These are phyloP conservation scores for Emydura subglobosa DNA, from an alignment of 2,113 vertebrate species.

Conservation along the genomic window DNA sequence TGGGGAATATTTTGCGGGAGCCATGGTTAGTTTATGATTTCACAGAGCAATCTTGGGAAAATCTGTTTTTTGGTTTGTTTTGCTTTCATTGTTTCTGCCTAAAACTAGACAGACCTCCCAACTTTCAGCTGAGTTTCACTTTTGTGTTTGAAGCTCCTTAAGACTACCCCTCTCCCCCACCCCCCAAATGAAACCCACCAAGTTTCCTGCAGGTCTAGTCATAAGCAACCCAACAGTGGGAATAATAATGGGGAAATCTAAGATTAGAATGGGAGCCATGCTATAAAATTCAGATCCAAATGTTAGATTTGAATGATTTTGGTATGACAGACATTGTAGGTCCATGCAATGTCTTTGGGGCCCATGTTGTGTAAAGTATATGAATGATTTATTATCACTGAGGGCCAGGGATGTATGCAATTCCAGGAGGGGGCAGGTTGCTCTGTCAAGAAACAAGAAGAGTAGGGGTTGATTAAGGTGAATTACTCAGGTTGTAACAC, in stretches of 20 bases:
- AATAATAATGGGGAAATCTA: background rate
- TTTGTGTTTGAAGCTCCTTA: background rate
- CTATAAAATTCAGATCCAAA: background rate
- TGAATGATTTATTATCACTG: background rate
- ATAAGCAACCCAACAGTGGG: background rate
- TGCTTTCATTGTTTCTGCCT: background rate
- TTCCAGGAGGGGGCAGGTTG: background rate
- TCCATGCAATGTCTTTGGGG: background rate
- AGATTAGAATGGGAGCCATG: background rate
- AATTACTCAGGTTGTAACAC: too few relatives aligned
- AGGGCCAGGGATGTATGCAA: background rate
- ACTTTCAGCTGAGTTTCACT: too few relatives aligned
- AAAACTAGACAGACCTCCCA: background rate
- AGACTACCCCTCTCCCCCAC: background rate
- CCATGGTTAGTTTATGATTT: fast-evolving
- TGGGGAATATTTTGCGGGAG: background rate
- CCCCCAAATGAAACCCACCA: background rate
- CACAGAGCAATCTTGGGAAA: background rate
- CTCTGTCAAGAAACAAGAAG: background rate
- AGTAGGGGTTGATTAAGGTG: too few relatives aligned
- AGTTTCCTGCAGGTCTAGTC: background rate
- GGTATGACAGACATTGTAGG: background rate
- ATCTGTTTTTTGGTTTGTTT: background rate
- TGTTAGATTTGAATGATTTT: background rate
- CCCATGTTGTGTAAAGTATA: background rate